These are phyloP conservation scores for Zaprionus ornatus DNA, from an alignment of 1,140 invertebrate genomes.

Conservation along the genomic window DNA sequence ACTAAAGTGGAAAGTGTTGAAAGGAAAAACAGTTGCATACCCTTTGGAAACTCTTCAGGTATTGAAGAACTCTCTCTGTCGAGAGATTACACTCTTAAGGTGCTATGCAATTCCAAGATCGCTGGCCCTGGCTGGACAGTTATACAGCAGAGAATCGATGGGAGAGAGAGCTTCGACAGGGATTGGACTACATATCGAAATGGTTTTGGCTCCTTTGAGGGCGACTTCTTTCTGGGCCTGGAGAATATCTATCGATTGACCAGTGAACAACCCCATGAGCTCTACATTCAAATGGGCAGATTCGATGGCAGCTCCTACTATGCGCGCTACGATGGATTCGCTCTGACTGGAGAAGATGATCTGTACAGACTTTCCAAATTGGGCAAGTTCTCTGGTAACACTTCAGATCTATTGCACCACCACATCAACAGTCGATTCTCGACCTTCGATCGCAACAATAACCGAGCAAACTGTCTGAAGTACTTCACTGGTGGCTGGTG, in stretches of 20 bases:
- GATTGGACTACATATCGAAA: not conserved
- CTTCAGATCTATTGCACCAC: not conserved
- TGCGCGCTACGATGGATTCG: not conserved
- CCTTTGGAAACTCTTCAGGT: not conserved
- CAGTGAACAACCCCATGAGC: not conserved
- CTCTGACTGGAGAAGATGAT: not conserved
- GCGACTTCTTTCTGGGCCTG: not conserved
- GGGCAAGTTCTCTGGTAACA: not conserved
- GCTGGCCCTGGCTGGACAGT: too few relatives aligned
- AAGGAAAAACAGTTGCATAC: not conserved
- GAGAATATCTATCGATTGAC: not conserved
- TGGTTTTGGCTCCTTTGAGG: not conserved
- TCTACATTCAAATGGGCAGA: not conserved
- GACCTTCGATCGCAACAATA: not conserved
- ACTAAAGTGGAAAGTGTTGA: not conserved
- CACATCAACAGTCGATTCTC: not conserved
- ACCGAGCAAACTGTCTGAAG: not conserved
- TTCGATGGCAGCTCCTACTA: not conserved
- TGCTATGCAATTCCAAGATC: not conserved
- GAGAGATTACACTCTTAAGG: not conserved
- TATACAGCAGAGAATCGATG: not conserved
- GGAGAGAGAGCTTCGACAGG: not conserved
- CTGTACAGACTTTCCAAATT: not conserved
- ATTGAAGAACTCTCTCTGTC: not conserved
- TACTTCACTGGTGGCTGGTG: not conserved